phyloP scores from a whole-genome alignment of 1,140 invertebrate species.

The Mesaphorura yosii region DNA sequence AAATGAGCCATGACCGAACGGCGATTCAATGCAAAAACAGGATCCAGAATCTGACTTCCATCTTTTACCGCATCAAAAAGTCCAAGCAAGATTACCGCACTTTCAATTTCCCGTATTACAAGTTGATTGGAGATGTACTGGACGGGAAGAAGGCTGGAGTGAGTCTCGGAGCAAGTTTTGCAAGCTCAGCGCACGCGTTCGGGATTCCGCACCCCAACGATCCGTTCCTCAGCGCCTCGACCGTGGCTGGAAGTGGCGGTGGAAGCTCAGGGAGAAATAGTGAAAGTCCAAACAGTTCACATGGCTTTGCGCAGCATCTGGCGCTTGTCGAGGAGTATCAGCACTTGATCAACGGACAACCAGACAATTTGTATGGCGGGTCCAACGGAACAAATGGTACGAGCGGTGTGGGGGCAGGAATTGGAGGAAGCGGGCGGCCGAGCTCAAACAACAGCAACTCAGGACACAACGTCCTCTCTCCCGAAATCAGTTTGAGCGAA shows the following conservation, averaged over 20 bases:
- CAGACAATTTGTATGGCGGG: too few relatives aligned
- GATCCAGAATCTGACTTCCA: conserved; percentile 31
- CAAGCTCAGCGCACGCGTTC: neutral
- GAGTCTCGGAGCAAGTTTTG: neutral
- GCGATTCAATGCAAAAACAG: conserved; percentile 32
- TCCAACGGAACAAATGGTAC: too few relatives aligned
- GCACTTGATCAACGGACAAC: conserved; percentile 29
- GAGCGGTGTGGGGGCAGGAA: too few relatives aligned
- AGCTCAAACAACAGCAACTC: conserved; percentile 26
- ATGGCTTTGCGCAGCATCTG: conserved; percentile 21
- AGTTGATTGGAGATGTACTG: conserved; percentile 29
- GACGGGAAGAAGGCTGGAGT: conserved; percentile 31
- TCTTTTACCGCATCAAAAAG: conserved; percentile 31
- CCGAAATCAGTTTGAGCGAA: conserved; percentile 30
- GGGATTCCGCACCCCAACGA: neutral
- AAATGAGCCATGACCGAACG: conserved; percentile 28
- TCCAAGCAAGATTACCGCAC: conserved; percentile 29
- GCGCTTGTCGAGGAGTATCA: conserved; percentile 29
- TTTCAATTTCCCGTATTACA: conserved; percentile 31
- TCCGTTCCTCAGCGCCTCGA: too few relatives aligned
- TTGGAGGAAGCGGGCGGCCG: conserved; percentile 6
- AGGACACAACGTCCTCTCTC: conserved; percentile 28
- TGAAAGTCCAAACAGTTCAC: too few relatives aligned
- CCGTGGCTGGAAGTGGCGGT: too few relatives aligned
- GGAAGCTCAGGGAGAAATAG: too few relatives aligned